A percentile compares a stretch with the other conserved stretches of the same genome.
These are phyloP conservation scores for Drosophila kuntzei DNA, from an alignment of 2,888 invertebrate genomes.

Conservation along the genomic window DNA sequence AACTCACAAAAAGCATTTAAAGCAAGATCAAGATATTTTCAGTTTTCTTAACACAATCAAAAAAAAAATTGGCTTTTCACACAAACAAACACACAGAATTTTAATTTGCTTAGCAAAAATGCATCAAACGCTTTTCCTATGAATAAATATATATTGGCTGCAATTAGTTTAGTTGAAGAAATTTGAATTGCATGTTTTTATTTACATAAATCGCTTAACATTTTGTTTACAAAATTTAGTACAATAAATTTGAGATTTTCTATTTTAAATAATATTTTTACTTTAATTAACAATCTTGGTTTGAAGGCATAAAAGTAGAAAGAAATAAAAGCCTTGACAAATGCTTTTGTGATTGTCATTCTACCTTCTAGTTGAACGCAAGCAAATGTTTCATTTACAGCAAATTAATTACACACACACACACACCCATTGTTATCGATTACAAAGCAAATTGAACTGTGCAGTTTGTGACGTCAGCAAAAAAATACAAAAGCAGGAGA, in stretches of 20 bases:
- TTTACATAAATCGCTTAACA: constrained; percentile 29
- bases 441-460: constrained; percentile 53
- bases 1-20: constrained; percentile 25
- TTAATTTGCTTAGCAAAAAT: constrained; percentile 45
- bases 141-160: constrained; percentile 65
- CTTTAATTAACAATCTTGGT: constrained; percentile 20
- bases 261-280: constrained; percentile 2
- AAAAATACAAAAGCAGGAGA: constrained; percentile 7
- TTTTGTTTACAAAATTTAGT: constrained; percentile 22
- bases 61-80: constrained; percentile 40
- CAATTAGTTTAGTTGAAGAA: constrained; percentile 72
- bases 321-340: constrained; percentile 50
- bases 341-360: constrained; percentile 72
- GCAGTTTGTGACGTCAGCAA: constrained; percentile 51
- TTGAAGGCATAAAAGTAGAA: constrained; percentile 24
- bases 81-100: constrained; percentile 17
- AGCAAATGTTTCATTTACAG: constrained; percentile 55
- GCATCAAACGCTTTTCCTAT: constrained; percentile 54
- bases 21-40: constrained; percentile 20
- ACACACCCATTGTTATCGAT: constrained; percentile 39
- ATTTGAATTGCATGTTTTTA: constrained; percentile 56
- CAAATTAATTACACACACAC: constrained; percentile 28
- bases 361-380: constrained; percentile 40
- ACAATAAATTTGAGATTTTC: constrained; percentile 28
- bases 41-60: constrained; percentile 22